These are phyloP conservation scores for Epirrita christyi DNA, from an alignment of 2,888 invertebrate genomes.

Conservation along the genomic window DNA sequence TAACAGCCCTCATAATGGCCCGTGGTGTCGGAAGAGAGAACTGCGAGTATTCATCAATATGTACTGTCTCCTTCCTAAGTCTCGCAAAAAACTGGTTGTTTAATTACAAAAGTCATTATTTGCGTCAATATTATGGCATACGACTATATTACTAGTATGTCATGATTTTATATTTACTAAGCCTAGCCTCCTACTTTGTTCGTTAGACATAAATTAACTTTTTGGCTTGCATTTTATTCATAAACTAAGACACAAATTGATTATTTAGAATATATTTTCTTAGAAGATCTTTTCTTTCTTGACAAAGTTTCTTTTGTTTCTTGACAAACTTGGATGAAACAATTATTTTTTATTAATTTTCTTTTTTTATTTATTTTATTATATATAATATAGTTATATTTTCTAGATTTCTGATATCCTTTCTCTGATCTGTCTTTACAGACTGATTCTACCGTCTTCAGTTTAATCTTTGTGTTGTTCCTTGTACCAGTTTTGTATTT, in stretches of 20 bases:
- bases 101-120: conserved; percentile 11
- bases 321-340: no score
- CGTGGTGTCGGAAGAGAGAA: conserved; percentile 29
- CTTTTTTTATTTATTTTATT: no score
- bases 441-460: not conserved
- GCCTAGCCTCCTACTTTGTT: not conserved
- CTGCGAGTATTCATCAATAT: conserved; percentile 28
- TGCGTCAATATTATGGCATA: not conserved
- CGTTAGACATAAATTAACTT: no score
- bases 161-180: not conserved
- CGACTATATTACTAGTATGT: not conserved
- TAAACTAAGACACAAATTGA: no score
- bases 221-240: not conserved
- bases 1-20: not conserved
- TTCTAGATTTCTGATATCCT: no score
- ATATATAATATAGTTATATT: no score
- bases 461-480: not conserved
- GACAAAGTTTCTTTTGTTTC: no score
- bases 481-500: conserved; percentile 6
- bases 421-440: not conserved
- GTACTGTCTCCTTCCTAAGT: conserved; percentile 40
- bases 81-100: conserved; percentile 30
- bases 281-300: no score
- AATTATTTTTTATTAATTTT: no score
- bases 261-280: no score